A percentile compares a stretch with the other conserved stretches of the same genome.
Conservation (phyloP, 2,888 invertebrate species). For the Neocrepidodera transversa region DNA sequence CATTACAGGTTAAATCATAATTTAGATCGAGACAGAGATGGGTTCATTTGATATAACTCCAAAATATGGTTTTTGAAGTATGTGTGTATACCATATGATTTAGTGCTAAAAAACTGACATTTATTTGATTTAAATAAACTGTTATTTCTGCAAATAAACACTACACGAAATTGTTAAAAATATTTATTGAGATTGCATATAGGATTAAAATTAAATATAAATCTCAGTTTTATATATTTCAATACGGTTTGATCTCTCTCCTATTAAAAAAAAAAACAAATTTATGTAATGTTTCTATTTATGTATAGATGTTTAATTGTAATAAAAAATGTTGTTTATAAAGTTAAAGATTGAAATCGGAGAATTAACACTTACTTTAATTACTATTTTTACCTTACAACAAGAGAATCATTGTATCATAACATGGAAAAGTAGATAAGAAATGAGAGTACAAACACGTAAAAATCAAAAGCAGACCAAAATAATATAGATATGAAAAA, state of each 20-base stretch:
- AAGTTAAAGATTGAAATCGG: not conserved
- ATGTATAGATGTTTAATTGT: slow-evolving; percentile 21
- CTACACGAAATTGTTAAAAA: slow-evolving; percentile 2
- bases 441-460: no score
- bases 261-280: slow-evolving; percentile 8
- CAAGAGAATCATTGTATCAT: no score
- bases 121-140: not conserved
- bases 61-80: no score
- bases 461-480: no score
- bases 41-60: no score
- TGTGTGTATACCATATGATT: no score
- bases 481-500: no score
- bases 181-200: slow-evolving; percentile 8
- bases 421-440: no score
- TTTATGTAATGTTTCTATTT: slow-evolving; percentile 14
- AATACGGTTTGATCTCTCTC: slow-evolving; percentile 5
- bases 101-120: not conserved
- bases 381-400: slow-evolving; percentile 19
- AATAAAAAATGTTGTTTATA: slow-evolving; percentile 10
- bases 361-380: slow-evolving; percentile 10
- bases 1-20: no score
- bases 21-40: no score
- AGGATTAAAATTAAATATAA: not conserved
- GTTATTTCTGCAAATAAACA: not conserved
- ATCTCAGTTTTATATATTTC: slow-evolving; percentile 3